These are phyloP conservation scores for Xestoiulus laeticollis DNA, from an alignment of 2,888 invertebrate species.

Conservation along the genomic window DNA sequence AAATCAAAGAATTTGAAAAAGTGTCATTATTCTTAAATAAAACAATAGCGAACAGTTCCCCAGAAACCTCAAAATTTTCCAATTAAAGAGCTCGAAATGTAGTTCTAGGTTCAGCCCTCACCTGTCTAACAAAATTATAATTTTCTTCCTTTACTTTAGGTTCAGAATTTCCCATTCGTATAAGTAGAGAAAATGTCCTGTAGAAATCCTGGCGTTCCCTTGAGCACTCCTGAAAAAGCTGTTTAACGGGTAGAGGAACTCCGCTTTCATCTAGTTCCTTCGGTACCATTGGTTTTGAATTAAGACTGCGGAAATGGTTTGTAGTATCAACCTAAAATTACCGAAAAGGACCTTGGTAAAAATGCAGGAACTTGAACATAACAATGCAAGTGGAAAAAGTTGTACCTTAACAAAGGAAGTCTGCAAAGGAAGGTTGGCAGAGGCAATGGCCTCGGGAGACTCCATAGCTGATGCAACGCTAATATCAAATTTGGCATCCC, in stretches of 20 bases:
- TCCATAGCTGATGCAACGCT: background rate
- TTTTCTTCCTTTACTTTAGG: constrained; percentile 62
- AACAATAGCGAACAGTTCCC: background rate
- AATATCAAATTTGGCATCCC: constrained; percentile 50
- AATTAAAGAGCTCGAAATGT: background rate
- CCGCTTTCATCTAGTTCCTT: constrained; percentile 38
- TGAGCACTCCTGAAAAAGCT: constrained; percentile 39
- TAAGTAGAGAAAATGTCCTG: constrained; percentile 78
- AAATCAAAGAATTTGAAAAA: background rate
- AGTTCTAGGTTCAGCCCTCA: background rate
- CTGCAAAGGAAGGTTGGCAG: constrained; percentile 6
- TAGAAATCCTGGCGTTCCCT: constrained; percentile 72
- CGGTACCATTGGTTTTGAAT: constrained; percentile 52
- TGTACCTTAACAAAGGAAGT: constrained; percentile 45
- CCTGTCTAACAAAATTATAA: constrained; percentile 54
- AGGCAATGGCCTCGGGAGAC: background rate
- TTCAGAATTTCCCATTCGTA: constrained; percentile 71
- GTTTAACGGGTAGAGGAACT: constrained; percentile 2
- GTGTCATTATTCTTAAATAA: background rate
- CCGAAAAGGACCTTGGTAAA: no score
- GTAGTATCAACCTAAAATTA: constrained; percentile 49
- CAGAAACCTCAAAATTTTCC: background rate
- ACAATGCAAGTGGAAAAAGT: background rate
- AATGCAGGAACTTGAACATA: background rate
- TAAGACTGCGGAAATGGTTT: constrained; percentile 53